Percentiles rank a stretch among this genome's conserved stretches.
phyloP scores from a whole-genome alignment of 2,797 vertebrate genomes.

The Lagorchestes hirsutus region DNA sequence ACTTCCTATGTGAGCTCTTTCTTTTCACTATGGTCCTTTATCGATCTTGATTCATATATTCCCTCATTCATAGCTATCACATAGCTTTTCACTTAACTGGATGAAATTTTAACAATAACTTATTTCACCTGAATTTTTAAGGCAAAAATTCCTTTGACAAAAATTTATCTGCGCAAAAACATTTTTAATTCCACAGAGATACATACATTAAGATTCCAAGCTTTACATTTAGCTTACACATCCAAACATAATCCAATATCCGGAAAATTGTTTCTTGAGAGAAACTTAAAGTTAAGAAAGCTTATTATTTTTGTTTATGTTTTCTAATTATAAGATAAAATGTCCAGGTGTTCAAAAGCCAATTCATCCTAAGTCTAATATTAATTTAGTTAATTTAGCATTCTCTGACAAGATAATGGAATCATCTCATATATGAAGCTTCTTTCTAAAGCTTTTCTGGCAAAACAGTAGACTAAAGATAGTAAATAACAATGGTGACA shows the following conservation, averaged over 20 bases:
- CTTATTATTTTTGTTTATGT: neutral
- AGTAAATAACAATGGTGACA: conserved; percentile 1
- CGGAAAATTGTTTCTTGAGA: neutral
- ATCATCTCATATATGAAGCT: conserved; percentile 30
- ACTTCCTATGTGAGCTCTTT: neutral
- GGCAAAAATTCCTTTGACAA: conserved; percentile 21
- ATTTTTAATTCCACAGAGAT: neutral
- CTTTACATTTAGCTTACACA: neutral
- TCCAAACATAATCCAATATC: neutral
- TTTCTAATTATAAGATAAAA: conserved; percentile 6
- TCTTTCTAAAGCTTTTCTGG: conserved; percentile 26
- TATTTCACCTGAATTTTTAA: neutral
- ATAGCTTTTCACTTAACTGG: neutral
- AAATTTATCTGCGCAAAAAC: neutral
- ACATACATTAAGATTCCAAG: neutral
- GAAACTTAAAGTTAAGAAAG: neutral
- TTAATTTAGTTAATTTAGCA: neutral
- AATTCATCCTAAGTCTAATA: conserved; percentile 5
- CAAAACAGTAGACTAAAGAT: conserved; percentile 16
- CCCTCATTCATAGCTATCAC: neutral
- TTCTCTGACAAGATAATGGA: conserved; percentile 44
- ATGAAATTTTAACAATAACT: conserved; percentile 33
- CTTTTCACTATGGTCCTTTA: neutral
- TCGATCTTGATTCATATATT: neutral
- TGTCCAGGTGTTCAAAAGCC: neutral